A percentile compares a stretch with the other conserved stretches of the same genome.
These are phyloP conservation scores for Aphelinus certus DNA, from an alignment of 1,140 invertebrate genomes.

Conservation along the genomic window DNA sequence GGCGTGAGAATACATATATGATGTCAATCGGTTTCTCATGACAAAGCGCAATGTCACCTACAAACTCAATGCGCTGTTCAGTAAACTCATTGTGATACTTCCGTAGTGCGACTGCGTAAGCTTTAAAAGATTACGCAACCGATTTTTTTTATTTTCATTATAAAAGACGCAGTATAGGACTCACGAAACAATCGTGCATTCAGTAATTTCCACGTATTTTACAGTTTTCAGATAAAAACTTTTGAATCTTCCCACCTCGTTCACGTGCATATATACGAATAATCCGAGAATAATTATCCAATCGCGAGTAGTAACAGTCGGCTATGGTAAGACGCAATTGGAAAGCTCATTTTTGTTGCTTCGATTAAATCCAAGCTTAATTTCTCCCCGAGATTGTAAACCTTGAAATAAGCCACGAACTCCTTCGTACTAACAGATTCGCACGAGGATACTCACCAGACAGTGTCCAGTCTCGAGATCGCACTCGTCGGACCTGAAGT, in stretches of 20 bases:
- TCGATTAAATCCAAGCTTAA: no score
- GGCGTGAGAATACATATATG: neutral
- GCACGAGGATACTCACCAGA: conserved; percentile 67
- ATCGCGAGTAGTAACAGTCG: no score
- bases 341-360: no score
- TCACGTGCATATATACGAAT: no score
- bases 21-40: neutral
- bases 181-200: no score
- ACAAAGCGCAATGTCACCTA: conserved; percentile 15
- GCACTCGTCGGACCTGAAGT: conserved; percentile 80
- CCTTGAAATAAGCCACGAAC: neutral
- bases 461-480: conserved; percentile 89
- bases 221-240: no score
- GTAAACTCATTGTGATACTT: neutral
- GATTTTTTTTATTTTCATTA: neutral
- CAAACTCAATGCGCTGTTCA: neutral
- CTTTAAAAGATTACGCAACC: neutral
- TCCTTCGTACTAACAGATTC: neutral
- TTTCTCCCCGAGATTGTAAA: no score
- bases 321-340: no score
- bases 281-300: no score
- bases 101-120: neutral
- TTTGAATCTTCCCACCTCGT: no score
- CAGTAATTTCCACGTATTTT: no score
- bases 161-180: no score